phyloP scores from a whole-genome alignment of 2,797 vertebrate species.

The Holocentrus rufus region DNA sequence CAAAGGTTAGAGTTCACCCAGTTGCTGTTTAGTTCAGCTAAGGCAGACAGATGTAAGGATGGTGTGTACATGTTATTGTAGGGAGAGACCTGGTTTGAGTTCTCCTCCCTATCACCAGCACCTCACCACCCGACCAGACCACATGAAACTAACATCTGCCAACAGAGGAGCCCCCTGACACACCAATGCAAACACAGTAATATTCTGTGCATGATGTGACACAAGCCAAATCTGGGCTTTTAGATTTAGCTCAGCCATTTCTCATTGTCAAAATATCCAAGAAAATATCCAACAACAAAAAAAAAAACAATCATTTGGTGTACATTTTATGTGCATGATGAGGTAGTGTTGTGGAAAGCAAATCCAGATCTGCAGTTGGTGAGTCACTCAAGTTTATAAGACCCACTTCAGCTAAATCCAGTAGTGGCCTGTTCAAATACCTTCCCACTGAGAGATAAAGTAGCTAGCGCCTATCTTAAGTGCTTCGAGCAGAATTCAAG shows the following conservation, averaged over 20 bases:
- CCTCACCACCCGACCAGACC: slow-evolving; percentile 10
- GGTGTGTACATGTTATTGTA: slow-evolving; percentile 8
- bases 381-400: not conserved
- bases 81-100: not conserved
- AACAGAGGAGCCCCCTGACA: slow-evolving; percentile 11
- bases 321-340: too few species aligned
- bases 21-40: not conserved
- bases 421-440: too few species aligned
- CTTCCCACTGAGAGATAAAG: not conserved
- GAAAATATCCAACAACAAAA: not conserved
- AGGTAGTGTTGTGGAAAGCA: too few species aligned
- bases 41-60: slow-evolving; percentile 15
- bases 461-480: not conserved
- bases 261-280: not conserved
- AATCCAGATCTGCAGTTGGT: not conserved
- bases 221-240: slow-evolving; percentile 10
- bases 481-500: not conserved
- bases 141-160: slow-evolving; percentile 12
- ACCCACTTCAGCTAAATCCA: too few species aligned
- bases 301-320: too few species aligned
- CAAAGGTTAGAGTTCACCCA: slow-evolving; percentile 22
- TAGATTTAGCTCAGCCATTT: not conserved
- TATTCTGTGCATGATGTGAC: slow-evolving; percentile 13
- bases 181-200: slow-evolving; percentile 31
- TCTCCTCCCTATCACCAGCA: slow-evolving; percentile 4